Conservation (phyloP, 2,797 vertebrate species). For the Chloroceryle amazona region DNA sequence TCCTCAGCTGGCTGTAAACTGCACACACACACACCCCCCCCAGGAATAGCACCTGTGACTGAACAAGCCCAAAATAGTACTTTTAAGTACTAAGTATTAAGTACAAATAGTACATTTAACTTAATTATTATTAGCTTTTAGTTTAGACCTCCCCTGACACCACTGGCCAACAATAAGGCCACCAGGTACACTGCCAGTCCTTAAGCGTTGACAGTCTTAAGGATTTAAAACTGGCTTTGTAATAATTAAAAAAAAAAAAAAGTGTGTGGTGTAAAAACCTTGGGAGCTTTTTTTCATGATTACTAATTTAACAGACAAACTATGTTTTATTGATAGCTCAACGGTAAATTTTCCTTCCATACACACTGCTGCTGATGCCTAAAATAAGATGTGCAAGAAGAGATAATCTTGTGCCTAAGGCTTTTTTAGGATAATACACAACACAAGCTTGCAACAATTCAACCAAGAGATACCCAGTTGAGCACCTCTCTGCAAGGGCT, state of each 20-base stretch:
- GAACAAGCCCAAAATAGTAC: slow-evolving; percentile 46
- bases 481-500: background rate
- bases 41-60: background rate
- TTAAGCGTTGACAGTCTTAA: slow-evolving; percentile 27
- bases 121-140: slow-evolving; percentile 69
- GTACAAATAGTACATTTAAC: too few relatives aligned
- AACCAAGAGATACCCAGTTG: background rate
- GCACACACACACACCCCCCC: background rate
- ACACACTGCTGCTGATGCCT: slow-evolving; percentile 31
- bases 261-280: background rate
- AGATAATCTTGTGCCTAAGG: slow-evolving; percentile 52
- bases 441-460: slow-evolving; percentile 9
- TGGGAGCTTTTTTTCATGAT: slow-evolving; percentile 65
- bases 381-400: slow-evolving; percentile 65
- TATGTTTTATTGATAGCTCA: slow-evolving; percentile 83
- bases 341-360: slow-evolving; percentile 75
- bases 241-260: slow-evolving; percentile 47
- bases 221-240: slow-evolving; percentile 71
- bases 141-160: slow-evolving; percentile 54
- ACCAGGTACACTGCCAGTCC: slow-evolving; percentile 54
- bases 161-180: slow-evolving; percentile 29
- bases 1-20: background rate
- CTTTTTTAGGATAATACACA: slow-evolving; percentile 25
- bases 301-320: slow-evolving; percentile 81
- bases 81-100: too few relatives aligned